Evolutionary conservation across 2,888 invertebrate species (phyloP), one percentile per base, ranked within the genome.

Genomic region (Agrypnus murinus): DNA sequence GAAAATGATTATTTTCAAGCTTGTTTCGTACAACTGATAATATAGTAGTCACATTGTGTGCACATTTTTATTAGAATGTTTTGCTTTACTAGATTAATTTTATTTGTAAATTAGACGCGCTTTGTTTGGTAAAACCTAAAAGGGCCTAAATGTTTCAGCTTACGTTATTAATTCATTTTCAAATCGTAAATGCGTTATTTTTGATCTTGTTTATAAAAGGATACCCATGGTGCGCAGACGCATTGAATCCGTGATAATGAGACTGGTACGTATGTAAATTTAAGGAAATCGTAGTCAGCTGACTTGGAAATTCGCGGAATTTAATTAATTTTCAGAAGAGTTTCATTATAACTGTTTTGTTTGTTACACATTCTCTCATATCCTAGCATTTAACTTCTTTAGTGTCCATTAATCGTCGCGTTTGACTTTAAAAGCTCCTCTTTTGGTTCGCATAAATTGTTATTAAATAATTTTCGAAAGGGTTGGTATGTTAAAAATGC

Each of bases 181-280:
- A 43, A 25, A 59, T 0, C 15, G 43, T 15, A 46, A 62, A 46
- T 45, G 34, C 46, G 34, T 57, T 64, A 50, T 40, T 59, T 59
- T 48, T 25, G 25, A 25, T 40, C 60, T 71, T 67, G 68, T 71
- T 68, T 68, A 68, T 65, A 59, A 67, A 58, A 64, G 65, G 65
- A 64, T 67, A 55, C 40, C 58, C 10, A 62, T 64, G 65, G 78
- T 80, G 80, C 83, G 82, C 81, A 83, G 74, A 80, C 81, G 83
- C 76, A 72, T 78, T 74, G 78, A 78, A 75, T 77, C 77, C 77
- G 72, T 78, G 74, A 79, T 79, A 75, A 78, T 79, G 80, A 80
- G 79, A 79, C 77, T 82, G 83, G 82, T 84, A 81, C 74, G 83
- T 83, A 79, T 77, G 34, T 43, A 48, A 32, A 55, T 65, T 31